Conservation (phyloP, 2,888 invertebrate genomes). For the Busseola fusca region DNA sequence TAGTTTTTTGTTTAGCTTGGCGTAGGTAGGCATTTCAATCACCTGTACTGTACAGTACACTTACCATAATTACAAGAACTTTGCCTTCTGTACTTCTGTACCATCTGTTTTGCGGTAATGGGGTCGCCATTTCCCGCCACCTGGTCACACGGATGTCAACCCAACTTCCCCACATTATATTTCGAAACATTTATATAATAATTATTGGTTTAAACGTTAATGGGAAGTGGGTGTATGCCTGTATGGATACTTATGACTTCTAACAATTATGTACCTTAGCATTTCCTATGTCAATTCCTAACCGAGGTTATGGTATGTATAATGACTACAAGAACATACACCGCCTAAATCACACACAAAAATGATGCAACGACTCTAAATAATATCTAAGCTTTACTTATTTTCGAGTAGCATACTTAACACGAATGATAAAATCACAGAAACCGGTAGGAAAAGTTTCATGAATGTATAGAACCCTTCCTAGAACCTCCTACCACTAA, state of each 20-base stretch:
- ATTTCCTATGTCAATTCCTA: background rate
- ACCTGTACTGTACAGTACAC: no score
- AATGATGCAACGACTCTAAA: background rate
- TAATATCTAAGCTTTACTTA: background rate
- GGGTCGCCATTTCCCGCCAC: slow-evolving; percentile 82
- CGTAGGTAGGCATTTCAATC: no score
- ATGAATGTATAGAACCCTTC: background rate
- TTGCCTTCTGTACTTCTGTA: slow-evolving; percentile 41
- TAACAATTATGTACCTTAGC: background rate
- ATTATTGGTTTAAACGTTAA: slow-evolving; percentile 36
- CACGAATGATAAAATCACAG: background rate
- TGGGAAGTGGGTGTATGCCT: slow-evolving; percentile 30
- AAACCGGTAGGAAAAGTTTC: background rate
- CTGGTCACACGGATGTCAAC: slow-evolving; percentile 73
- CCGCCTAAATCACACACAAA: no score
- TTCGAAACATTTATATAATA: slow-evolving; percentile 56
- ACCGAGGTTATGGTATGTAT: background rate
- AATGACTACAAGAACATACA: background rate
- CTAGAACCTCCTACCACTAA: background rate
- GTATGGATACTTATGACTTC: slow-evolving; percentile 1
- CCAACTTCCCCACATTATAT: slow-evolving; percentile 65
- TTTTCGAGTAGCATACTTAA: background rate
- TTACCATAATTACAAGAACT: slow-evolving; percentile 16
- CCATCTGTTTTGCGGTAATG: slow-evolving; percentile 55
- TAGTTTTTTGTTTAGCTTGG: background rate